Base-by-base conservation (phyloP, 2,113 vertebrate genomes). In the Apteryx owenii region DNA sequence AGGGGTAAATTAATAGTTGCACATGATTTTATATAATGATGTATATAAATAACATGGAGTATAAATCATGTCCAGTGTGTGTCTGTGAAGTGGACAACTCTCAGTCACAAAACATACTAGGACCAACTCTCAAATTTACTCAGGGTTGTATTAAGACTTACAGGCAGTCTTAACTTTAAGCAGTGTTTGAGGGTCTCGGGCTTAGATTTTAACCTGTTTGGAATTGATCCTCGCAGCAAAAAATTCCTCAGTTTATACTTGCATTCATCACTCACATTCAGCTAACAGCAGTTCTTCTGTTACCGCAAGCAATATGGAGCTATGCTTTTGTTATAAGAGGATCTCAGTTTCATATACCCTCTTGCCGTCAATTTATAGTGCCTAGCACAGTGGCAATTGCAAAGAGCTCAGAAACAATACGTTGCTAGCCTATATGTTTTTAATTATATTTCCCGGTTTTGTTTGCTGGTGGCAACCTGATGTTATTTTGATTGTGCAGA, bases 281-380 rank as follows among this genome's bases (percentile, higher is more conserved):
- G 92, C 95, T 95, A 95, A 77, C 88, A 93, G 91, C 91, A 92
- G 75, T 94, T 95, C 62, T 92, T 71, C 89, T 93, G 85, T 95
- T 97, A 96, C 93, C 94, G 95, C 70, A 73, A 96, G 96, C 95
- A 89, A 95, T 95, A 71, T 65, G 84, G 83, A 85, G 84, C 87
- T 85, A 10, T 94, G 81, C 89, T 97, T 94, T 85, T 95, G 71
- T 91, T 95, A 88, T 92, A 95, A 97, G 94, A 95, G 93, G 87
- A 95, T 95, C 95, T 96, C 91, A 2, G 93, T 94, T 95, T 97
- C 95, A 96, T 95, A 96, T 95, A 95, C 54, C 85, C 87, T 96
- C 95, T 89, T 97, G 89, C 91, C 73, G 85, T 95, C 93, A 97
- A 95, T 95, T 97, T 95, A 93, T 93, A 93, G 94, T 78, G 94